A percentile compares a stretch with the other conserved stretches of the same genome.
These are phyloP conservation scores for Caretta caretta DNA, from an alignment of 2,113 vertebrate species.

Conservation along the genomic window DNA sequence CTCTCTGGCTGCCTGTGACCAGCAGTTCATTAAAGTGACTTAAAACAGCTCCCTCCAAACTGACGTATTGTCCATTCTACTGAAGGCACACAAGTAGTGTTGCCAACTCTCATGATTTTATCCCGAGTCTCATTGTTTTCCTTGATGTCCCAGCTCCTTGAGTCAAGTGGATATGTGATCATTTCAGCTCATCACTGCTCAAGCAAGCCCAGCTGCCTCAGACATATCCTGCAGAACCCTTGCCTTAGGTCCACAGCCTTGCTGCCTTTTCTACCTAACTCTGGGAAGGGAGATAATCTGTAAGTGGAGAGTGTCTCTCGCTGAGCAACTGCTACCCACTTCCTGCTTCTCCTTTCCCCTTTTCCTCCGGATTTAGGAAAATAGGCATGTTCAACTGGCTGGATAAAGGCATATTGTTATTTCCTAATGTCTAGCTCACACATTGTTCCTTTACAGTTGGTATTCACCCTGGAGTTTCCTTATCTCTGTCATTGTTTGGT, in stretches of 20 bases:
- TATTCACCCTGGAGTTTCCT: neutral
- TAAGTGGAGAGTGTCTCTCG: neutral
- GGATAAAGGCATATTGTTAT: neutral
- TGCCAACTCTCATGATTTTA: neutral
- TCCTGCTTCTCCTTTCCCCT: neutral
- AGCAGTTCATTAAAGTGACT: neutral
- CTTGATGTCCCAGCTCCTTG: neutral
- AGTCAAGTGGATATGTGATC: neutral
- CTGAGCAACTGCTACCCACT: neutral
- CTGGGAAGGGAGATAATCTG: too few species aligned
- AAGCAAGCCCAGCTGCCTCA: neutral
- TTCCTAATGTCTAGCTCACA: neutral
- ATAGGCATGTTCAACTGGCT: too few species aligned
- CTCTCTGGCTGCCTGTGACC: neutral
- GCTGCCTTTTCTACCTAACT: too few species aligned
- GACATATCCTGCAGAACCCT: neutral
- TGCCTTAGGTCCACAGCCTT: neutral
- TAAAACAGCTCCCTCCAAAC: neutral
- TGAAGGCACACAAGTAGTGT: neutral
- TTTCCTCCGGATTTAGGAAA: neutral
- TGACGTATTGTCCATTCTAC: neutral
- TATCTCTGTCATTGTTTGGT: neutral
- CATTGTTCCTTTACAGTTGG: neutral
- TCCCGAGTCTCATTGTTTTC: neutral
- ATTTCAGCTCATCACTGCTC: neutral